phyloP scores from a whole-genome alignment of 2,888 invertebrate genomes.

The Drosophila gaucha region DNA sequence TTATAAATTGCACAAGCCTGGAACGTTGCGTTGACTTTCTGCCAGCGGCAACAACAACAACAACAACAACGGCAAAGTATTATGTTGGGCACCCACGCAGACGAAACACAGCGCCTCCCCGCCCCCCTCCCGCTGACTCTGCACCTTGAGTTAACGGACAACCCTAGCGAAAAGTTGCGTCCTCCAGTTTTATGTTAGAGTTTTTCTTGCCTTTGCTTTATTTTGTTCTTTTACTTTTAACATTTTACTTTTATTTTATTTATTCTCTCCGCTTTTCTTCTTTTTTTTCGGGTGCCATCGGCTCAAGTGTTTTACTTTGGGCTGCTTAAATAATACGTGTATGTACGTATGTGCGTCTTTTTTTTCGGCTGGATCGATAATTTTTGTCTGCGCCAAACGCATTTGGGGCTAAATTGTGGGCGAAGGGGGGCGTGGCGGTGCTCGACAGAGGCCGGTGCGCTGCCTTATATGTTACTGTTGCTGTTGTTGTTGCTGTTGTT shows the following conservation, averaged over 20 bases:
- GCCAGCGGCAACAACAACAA: slow-evolving; percentile 29
- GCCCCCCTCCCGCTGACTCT: not conserved
- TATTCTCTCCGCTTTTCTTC: not conserved
- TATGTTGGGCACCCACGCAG: slow-evolving; percentile 43
- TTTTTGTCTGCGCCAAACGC: slow-evolving; percentile 76
- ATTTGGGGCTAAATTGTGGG: slow-evolving; percentile 37
- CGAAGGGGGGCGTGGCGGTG: not conserved
- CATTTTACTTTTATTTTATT: slow-evolving; percentile 9
- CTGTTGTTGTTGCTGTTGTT: slow-evolving; percentile 5
- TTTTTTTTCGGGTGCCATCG: slow-evolving; percentile 38
- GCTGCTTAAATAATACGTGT: slow-evolving; percentile 61
- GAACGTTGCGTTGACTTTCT: slow-evolving; percentile 54
- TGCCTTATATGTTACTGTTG: slow-evolving; percentile 50
- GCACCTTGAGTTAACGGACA: slow-evolving; percentile 13
- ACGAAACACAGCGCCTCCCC: slow-evolving; percentile 3
- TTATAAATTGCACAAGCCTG: slow-evolving; percentile 59
- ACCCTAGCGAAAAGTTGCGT: slow-evolving; percentile 32
- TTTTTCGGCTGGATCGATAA: slow-evolving; percentile 74
- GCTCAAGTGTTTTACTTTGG: slow-evolving; percentile 73
- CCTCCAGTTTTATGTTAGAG: slow-evolving; percentile 31
- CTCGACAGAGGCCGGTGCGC: not conserved
- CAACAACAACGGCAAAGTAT: slow-evolving; percentile 20
- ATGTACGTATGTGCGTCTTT: slow-evolving; percentile 30
- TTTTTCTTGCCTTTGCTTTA: slow-evolving; percentile 24
- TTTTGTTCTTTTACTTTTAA: slow-evolving; percentile 16